Evolutionary conservation across 1,140 invertebrate genomes (phyloP), one percentile per base, ranked within the genome.

Genomic region (Phthorimaea operculella): DNA sequence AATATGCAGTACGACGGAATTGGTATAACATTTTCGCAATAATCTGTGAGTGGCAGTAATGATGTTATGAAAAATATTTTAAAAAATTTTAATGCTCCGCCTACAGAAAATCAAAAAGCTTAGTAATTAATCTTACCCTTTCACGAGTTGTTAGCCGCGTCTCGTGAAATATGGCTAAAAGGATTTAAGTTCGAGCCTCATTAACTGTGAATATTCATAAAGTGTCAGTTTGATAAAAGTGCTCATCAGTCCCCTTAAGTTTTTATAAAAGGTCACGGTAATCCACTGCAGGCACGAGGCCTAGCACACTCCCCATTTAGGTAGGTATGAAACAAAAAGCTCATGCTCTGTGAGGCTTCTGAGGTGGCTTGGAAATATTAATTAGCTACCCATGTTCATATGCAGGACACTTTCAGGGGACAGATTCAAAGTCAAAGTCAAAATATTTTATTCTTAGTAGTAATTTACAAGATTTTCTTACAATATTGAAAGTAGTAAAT

Each of bases 61-160:
- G 6, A n/a, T n/a, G 14, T 45, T 45, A 45, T n/a, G 14, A 34
- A 15, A 45, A 45, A 10, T 15, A 45, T 45, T n/a, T 45, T 45
- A 10, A 45, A 45, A 45, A n/a, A n/a, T 45, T 34, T 7, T 7
- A 39, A 39, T 10, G 8, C 36, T 39, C 44, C n/a, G 14, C 44
- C 16, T 17, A 47, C 8, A 9, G 8, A 9, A 47, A 55, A 55
- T 52, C 56, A 64, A 58, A 64, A 70, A 66, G 64, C 63, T 50
- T 57, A 62, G 68, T 64, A 71, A 74, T 75, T 68, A 75, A 73
- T 75, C 72, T 71, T 73, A 69, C 68, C 72, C 74, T 76, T 76
- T 76, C 72, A 74, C 72, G 74, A 74, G 65, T 62, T 63, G 70
- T 79, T 79, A 70, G 63, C 17, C 15, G 18, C 63, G 62, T 48